Percentiles rank a stretch among this genome's conserved stretches.
These are phyloP conservation scores for Halocynthia aurantium DNA, from an alignment of 23 tunicate genomes.

Conservation along the genomic window DNA sequence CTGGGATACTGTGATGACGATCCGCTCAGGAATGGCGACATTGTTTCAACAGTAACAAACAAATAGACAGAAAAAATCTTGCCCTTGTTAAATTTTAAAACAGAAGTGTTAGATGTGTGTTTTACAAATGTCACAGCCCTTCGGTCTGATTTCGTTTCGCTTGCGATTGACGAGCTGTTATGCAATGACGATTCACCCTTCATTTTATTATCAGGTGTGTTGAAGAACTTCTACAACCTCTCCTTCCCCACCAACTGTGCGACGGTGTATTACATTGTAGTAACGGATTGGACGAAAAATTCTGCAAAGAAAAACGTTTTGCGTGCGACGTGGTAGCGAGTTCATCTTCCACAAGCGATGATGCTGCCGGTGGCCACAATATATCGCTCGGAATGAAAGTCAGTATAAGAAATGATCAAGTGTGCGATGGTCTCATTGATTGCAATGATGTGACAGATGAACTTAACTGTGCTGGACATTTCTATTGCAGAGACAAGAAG, in stretches of 20 bases:
- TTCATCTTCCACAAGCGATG: neutral
- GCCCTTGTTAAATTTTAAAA: no score
- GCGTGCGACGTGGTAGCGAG: constrained; percentile 16
- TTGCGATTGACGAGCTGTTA: neutral
- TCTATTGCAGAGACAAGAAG: constrained; percentile 34
- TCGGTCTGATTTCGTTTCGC: neutral
- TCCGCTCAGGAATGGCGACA: no score
- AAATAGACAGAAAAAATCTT: no score
- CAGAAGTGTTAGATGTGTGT: no score
- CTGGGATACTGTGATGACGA: no score
- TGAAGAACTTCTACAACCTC: neutral
- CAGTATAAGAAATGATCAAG: constrained; percentile 29
- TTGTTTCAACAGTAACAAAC: no score
- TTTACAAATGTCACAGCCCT: neutral
- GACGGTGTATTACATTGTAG: constrained; percentile 35
- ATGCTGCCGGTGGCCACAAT: neutral
- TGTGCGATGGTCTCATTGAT: constrained; percentile 54
- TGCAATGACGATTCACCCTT: neutral
- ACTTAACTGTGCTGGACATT: constrained; percentile 35
- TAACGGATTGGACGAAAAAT: constrained; percentile 32
- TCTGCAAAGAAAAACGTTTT: constrained; percentile 36
- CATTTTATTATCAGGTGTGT: neutral
- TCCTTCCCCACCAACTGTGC: constrained; percentile 18
- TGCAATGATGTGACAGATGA: constrained; percentile 38
- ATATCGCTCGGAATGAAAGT: neutral